Percentiles rank a stretch among this genome's conserved stretches.
Evolutionary conservation across 2,113 vertebrate genomes (phyloP).

Genomic region (Psilopsiagon aymara): DNA sequence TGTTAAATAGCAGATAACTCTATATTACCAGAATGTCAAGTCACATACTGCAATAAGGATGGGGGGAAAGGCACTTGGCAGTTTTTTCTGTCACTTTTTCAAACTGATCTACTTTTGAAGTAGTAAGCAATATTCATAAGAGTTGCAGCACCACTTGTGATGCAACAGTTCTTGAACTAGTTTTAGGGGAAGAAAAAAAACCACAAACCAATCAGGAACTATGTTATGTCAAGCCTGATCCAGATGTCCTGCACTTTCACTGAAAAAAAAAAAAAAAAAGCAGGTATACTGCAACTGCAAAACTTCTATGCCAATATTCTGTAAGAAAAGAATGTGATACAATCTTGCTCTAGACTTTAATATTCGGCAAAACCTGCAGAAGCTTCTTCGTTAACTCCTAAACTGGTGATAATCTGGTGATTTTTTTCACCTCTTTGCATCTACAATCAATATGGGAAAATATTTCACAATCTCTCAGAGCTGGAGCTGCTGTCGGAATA

Average conservation of each 20-base stretch:
- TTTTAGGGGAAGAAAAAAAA: not conserved
- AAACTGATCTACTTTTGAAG: not conserved
- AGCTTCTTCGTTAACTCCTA: not conserved
- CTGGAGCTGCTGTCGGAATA: not conserved
- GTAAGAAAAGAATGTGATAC: not conserved
- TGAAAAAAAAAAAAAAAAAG: not conserved
- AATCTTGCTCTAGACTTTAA: not conserved
- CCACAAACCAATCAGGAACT: accelerated
- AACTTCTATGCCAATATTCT: not conserved
- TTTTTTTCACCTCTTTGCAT: not conserved
- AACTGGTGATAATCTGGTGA: not conserved
- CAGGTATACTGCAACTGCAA: not conserved
- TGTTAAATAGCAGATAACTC: not conserved
- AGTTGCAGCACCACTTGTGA: accelerated
- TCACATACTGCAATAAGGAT: not conserved
- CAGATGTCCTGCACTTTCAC: not conserved
- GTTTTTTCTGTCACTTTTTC: not conserved
- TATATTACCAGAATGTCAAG: not conserved
- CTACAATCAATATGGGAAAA: not conserved
- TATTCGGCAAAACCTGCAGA: not conserved
- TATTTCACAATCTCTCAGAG: not conserved
- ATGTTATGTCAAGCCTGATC: not conserved
- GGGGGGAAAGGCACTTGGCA: not conserved
- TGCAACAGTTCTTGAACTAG: not conserved
- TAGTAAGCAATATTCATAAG: not conserved